Evolutionary conservation across 23 tunicate species (phyloP).

Genomic region (Diplosoma virens): DNA sequence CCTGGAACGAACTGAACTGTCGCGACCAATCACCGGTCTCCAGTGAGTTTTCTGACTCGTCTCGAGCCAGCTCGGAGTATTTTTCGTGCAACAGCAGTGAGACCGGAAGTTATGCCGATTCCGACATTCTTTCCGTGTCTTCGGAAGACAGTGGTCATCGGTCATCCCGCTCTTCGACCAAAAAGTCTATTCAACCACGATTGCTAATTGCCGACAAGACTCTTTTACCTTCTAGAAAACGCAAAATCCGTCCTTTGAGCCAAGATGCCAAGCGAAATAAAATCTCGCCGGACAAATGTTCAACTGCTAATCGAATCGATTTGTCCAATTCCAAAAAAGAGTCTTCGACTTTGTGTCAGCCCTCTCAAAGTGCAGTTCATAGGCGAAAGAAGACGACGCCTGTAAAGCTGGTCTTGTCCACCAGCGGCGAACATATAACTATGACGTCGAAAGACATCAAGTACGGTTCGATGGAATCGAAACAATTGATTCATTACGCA

Average conservation of each 20-base stretch:
- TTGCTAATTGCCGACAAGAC: no score
- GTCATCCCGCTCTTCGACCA: neutral
- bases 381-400: constrained; percentile 17
- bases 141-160: constrained; percentile 25
- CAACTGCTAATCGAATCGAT: no score
- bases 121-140: constrained; percentile 26
- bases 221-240: no score
- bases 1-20: no score
- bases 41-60: constrained; percentile 45
- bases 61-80: constrained; percentile 42
- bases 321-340: no score
- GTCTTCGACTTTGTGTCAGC: no score
- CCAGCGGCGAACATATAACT: neutral
- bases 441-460: neutral
- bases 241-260: no score
- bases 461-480: neutral
- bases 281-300: no score
- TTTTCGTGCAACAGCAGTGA: constrained; percentile 32
- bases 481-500: no score
- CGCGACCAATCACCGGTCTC: constrained; percentile 28
- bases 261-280: no score
- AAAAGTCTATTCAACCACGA: no score
- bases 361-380: constrained; percentile 1
- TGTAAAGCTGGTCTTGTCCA: neutral
- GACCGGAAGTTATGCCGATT: constrained; percentile 30